Evolutionary conservation across 1,140 invertebrate genomes (phyloP).

Genomic region (Heliconius hewitsoni): DNA sequence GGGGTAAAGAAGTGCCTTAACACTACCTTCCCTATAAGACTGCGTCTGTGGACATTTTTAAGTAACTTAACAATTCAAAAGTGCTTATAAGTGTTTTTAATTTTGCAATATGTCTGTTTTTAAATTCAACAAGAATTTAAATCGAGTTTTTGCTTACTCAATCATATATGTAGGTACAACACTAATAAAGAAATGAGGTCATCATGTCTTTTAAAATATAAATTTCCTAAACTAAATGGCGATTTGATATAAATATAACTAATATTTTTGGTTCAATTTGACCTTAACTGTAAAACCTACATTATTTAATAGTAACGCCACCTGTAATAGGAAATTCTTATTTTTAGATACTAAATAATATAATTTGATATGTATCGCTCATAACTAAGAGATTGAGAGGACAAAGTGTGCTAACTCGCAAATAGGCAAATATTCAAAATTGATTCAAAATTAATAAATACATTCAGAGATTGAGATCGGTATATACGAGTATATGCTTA

Average conservation of each 20-base stretch:
- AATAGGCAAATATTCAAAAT: not conserved
- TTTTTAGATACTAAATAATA: constrained; percentile 7
- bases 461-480: no score
- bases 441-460: no score
- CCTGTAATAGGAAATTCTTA: not conserved
- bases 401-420: not conserved
- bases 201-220: not conserved
- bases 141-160: not conserved
- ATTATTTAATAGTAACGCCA: not conserved
- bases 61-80: no score
- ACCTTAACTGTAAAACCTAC: not conserved
- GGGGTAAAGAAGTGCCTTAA: no score
- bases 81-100: no score
- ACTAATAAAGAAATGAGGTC: not conserved
- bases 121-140: not conserved
- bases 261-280: not conserved
- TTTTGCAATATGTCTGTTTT: no score
- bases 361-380: not conserved
- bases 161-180: not conserved
- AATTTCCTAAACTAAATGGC: not conserved
- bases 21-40: no score
- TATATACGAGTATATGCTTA: no score
- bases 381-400: not conserved
- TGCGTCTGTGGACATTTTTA: no score
- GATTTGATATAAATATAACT: not conserved